Base-by-base conservation (phyloP, 2,797 vertebrate genomes). In the Nannoperca obscura region DNA sequence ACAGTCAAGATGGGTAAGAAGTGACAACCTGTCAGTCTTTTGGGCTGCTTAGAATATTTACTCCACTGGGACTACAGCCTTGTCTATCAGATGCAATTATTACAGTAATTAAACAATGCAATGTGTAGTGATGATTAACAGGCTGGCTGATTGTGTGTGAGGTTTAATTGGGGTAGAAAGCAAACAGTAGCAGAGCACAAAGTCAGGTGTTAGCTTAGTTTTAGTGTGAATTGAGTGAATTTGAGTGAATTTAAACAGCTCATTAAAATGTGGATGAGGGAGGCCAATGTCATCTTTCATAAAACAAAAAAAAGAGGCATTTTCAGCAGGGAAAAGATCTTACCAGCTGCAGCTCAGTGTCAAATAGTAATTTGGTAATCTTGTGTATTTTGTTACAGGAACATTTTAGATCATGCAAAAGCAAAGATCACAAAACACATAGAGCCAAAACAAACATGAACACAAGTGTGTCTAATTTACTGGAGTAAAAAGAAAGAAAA, bases 91-190 rank as follows among this genome's bases (percentile, higher is more conserved):
- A 89, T 86, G 74, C 89, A 78, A 91, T 90, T 86, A 91, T 81
- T 78, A 85, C 59, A 66, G 81, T 88, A 90, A 92, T 91, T 89
- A 91, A 86, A 89, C 81, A 86, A 22, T 79, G 77, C 58, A 71
- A 62, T 79, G 65, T 82, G 68, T 80, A 88, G 80, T 77, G 50
- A 66, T 53, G 65, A 85, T 81, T 88, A 90, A 82, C 53, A 77
- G 34, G 44, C 77, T 69, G 77, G 65, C 61, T 82, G 86, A 87
- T 57, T 80, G 63, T 71, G 52, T 72, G 74, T 61, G 72, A 86
- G 73, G 71, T 77, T 63, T 53, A 61, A 81, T 68, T 58, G 74
- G 57, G 52, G 32, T 42, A 65, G 34, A 67, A 47, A 68, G 60
- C 64, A 61, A 50, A 66, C 6, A 52, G 55, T 20, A 71, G 52